A percentile compares a stretch with the other conserved stretches of the same genome.
phyloP scores from a whole-genome alignment of 2,113 vertebrate species.

The Phasianus colchicus region DNA sequence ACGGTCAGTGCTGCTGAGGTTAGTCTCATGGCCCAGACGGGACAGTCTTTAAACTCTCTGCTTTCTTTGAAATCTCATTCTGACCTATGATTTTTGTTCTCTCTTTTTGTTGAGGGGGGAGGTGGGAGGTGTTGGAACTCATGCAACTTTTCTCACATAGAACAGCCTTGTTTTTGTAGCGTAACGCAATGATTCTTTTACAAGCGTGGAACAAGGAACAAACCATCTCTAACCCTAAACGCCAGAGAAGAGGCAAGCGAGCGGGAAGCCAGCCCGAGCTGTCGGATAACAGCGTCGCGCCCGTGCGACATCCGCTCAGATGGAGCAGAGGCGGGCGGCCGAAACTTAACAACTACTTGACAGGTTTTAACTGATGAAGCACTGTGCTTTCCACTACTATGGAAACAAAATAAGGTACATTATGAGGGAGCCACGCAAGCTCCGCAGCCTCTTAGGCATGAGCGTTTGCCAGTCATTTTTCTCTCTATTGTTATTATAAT shows the following conservation, averaged over 20 bases:
- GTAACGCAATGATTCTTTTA: neutral
- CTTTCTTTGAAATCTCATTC: neutral
- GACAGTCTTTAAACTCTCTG: neutral
- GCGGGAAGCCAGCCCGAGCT: neutral
- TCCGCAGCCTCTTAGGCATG: neutral
- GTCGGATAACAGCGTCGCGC: neutral
- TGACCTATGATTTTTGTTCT: neutral
- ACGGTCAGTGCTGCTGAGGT: neutral
- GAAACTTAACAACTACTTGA: slow-evolving; percentile 68
- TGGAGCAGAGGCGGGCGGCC: neutral
- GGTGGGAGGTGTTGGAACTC: neutral
- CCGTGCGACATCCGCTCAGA: neutral
- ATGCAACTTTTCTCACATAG: neutral
- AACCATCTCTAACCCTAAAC: neutral
- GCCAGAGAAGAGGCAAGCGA: neutral
- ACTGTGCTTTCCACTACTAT: neutral
- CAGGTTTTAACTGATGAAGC: slow-evolving; percentile 25
- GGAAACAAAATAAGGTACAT: slow-evolving; percentile 11
- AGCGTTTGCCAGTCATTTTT: neutral
- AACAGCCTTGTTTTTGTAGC: neutral
- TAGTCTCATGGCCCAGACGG: neutral
- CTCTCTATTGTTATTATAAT: slow-evolving; percentile 63
- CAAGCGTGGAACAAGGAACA: neutral
- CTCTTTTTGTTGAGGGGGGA: accelerated
- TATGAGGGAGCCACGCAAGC: slow-evolving; percentile 4